These are phyloP conservation scores for Rhyacophila brunnea DNA, from an alignment of 1,140 invertebrate genomes.

Conservation along the genomic window DNA sequence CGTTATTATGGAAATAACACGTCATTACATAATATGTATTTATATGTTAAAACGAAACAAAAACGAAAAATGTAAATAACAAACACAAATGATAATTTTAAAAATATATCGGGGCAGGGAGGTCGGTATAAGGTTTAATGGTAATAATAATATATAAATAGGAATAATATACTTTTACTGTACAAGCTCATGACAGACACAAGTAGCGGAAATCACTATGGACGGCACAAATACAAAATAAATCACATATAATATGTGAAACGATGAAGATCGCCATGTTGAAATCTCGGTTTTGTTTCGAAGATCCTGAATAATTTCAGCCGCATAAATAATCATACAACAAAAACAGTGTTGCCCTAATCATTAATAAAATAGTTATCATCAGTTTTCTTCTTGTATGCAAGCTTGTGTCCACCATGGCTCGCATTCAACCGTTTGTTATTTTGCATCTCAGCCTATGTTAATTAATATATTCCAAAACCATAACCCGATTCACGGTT, in stretches of 20 bases:
- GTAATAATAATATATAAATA: conserved; percentile 21
- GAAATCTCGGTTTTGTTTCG: too few species aligned
- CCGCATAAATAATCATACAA: too few species aligned
- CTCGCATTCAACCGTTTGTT: conserved; percentile 21
- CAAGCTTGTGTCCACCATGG: conserved; percentile 34
- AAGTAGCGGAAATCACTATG: conserved; percentile 51
- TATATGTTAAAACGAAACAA: conserved; percentile 22
- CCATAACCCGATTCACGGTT: neutral
- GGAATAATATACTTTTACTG: conserved; percentile 28
- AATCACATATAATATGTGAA: conserved; percentile 26
- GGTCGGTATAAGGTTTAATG: conserved; percentile 24
- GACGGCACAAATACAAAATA: conserved; percentile 34
- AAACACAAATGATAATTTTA: conserved; percentile 25
- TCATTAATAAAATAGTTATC: too few species aligned
- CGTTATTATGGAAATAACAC: conserved; percentile 18
- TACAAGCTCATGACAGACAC: conserved; percentile 55
- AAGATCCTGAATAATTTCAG: too few species aligned
- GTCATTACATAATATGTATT: conserved; percentile 30
- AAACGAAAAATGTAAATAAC: conserved; percentile 15
- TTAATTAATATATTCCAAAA: neutral
- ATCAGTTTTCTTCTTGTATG: neutral
- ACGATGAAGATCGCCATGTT: neutral
- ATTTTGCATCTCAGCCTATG: neutral
- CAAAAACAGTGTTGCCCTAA: too few species aligned
- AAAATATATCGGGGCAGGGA: conserved; percentile 29